Evolutionary conservation across 2,797 vertebrate genomes (phyloP), one percentile per base, ranked within the genome.

Genomic region (Taenioides sp.): DNA sequence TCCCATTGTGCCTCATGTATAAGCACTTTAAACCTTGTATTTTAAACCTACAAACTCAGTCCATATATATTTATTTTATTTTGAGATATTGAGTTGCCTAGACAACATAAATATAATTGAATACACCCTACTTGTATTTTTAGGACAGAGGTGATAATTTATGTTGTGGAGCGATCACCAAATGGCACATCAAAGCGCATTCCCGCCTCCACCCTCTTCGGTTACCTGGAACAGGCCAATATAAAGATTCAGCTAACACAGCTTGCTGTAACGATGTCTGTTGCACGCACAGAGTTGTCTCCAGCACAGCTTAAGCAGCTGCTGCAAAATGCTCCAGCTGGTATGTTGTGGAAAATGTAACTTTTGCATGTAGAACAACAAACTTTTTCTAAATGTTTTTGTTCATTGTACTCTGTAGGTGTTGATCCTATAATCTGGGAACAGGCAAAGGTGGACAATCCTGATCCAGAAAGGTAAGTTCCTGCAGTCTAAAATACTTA

Each of bases 391-490:
- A 27, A 14, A 10, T 1, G 28, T 28, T 37, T 18, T 74, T 25
- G 7, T 27, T 65, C 2, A 70, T 17, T 65, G 76, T 72, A 40
- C 62, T 27, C 79, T 75, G 18, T 70, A 99, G 98, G 97, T 86
- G 97, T 99, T 81, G 98, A 99, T 87, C 96, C 97, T 59, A 98
- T 99, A 75, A 99, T 99, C 82, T 99, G 98, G 98, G 98, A 99
- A 77, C 98, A 99, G 90, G 97, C 98, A 34, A 99, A 99, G 88
- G 97, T 97, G 80, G 98, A 99, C 87, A 99, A 99, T 83, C 98
- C 98, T 5, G 98, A 99, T 74, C 95, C 97, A 84, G 98, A 99
- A 73, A 98, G 96, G 98, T 99, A 90, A 90, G 96, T 92, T 62
- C 1, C 28, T 60, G 2, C 5, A 7, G 20, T 1, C 18, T 16